A percentile compares a stretch with the other conserved stretches of the same genome.
phyloP scores from a whole-genome alignment of 2,888 invertebrate species.

The Drosophila silvestris region DNA sequence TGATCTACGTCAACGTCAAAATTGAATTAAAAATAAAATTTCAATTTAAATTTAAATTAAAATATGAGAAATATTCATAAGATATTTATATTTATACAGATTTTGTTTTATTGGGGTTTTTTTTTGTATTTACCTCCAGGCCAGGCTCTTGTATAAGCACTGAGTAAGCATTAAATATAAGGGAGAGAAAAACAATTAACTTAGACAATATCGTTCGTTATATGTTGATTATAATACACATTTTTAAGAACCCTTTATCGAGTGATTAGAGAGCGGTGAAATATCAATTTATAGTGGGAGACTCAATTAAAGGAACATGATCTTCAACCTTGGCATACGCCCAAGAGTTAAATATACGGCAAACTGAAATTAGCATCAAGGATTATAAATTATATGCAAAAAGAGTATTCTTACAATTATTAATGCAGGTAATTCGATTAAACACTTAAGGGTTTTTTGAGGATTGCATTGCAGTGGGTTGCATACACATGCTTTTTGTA shows the following conservation, averaged over 20 bases:
- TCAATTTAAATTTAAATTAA: neutral
- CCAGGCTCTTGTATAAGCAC: constrained; percentile 84
- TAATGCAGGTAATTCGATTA: neutral
- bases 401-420: constrained; percentile 7
- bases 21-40: neutral
- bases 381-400: constrained; percentile 9
- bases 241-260: constrained; percentile 25
- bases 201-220: constrained; percentile 36
- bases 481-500: constrained; percentile 49
- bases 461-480: neutral
- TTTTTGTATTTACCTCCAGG: constrained; percentile 78
- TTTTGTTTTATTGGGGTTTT: neutral
- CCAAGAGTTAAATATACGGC: constrained; percentile 21
- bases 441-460: neutral
- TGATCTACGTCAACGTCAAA: too few relatives aligned
- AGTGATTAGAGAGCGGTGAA: constrained; percentile 52
- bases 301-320: constrained; percentile 33
- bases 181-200: constrained; percentile 57
- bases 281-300: constrained; percentile 38
- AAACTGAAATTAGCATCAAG: constrained; percentile 10
- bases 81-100: neutral
- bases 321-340: constrained; percentile 23
- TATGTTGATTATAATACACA: constrained; percentile 6
- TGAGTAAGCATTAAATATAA: constrained; percentile 75
- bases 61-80: neutral